Percentiles rank a stretch among this genome's conserved stretches.
Evolutionary conservation across 2,888 invertebrate species (phyloP).

Genomic region (Merodon equestris): DNA sequence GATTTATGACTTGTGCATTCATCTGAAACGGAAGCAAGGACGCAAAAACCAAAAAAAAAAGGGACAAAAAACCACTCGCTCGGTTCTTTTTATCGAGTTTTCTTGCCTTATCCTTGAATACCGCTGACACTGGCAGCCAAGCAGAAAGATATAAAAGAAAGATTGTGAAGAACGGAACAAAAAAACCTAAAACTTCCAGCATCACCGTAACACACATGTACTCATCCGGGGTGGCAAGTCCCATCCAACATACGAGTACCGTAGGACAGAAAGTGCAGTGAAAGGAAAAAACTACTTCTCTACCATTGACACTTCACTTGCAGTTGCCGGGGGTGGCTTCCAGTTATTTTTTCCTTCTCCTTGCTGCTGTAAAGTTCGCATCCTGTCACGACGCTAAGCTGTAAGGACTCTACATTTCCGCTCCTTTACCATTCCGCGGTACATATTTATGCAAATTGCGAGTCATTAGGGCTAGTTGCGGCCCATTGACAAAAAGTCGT

Average conservation of each 20-base stretch:
- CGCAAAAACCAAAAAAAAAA: neutral
- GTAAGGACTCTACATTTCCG: constrained; percentile 15
- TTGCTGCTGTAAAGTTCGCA: constrained; percentile 1
- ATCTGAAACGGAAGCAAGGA: constrained; percentile 64
- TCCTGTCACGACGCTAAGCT: constrained; percentile 21
- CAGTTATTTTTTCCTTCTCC: neutral
- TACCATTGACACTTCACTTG: constrained; percentile 36
- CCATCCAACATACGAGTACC: constrained; percentile 10
- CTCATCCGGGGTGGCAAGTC: constrained; percentile 30
- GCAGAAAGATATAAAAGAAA: neutral
- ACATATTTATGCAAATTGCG: constrained; percentile 62
- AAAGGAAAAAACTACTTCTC: no score
- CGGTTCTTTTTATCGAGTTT: constrained; percentile 18
- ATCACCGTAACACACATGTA: constrained; percentile 62
- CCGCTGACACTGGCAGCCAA: no score
- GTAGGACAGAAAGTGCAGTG: constrained; percentile 23
- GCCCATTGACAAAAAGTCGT: constrained; percentile 37
- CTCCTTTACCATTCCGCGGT: neutral
- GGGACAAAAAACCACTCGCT: constrained; percentile 11
- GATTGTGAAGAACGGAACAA: constrained; percentile 2
- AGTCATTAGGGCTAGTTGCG: constrained; percentile 62
- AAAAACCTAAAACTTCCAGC: constrained; percentile 48
- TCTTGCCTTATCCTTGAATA: constrained; percentile 44
- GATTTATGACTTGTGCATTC: constrained; percentile 68
- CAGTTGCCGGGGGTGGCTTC: constrained; percentile 5